A percentile compares a stretch with the other conserved stretches of the same genome.
Conservation (phyloP, 2,113 vertebrate genomes). For the Puffinus mauretanicus region DNA sequence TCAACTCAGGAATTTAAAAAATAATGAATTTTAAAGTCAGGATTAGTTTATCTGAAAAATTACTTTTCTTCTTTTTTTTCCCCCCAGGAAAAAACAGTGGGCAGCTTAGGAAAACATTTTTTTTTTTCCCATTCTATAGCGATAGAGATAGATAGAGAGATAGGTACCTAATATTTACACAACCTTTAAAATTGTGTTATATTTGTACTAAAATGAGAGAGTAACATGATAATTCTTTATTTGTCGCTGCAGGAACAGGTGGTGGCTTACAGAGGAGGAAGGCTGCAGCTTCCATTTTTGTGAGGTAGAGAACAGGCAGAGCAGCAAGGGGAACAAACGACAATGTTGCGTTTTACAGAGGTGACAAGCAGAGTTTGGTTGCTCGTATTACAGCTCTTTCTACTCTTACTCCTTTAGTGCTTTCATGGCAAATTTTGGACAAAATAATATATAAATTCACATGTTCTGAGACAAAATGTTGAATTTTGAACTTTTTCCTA, state of each 20-base stretch:
- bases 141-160: neutral
- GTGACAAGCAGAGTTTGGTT: neutral
- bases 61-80: neutral
- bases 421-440: neutral
- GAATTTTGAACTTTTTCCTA: neutral
- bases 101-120: neutral
- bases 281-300: neutral
- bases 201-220: neutral
- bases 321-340: neutral
- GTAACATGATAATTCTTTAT: neutral
- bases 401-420: neutral
- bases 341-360: neutral
- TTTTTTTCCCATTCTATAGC: neutral
- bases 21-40: neutral
- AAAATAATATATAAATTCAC: neutral
- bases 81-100: fast-evolving
- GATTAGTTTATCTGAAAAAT: neutral
- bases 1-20: neutral
- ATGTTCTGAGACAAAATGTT: neutral
- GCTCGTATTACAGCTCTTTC: neutral
- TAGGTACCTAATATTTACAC: neutral
- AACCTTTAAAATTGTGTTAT: neutral
- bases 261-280: neutral
- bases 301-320: neutral
- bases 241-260: neutral